phyloP scores from a whole-genome alignment of 2,113 vertebrate species.

The Hipposideros armiger region DNA sequence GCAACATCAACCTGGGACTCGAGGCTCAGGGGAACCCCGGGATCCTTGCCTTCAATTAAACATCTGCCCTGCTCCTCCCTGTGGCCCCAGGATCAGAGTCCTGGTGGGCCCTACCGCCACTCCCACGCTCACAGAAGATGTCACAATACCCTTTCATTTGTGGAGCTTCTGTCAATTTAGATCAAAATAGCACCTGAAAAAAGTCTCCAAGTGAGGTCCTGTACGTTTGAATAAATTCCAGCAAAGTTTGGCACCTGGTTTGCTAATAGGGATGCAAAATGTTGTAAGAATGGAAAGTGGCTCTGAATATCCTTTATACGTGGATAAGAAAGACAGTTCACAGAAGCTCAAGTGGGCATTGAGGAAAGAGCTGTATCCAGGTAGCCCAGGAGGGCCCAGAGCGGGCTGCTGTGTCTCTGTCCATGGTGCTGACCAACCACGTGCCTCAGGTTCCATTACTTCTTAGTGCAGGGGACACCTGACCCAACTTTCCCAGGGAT shows the following conservation, averaged over 20 bases:
- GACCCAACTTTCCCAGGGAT: background rate
- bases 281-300: background rate
- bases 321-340: background rate
- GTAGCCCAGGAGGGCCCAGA: rapidly evolving
- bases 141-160: background rate
- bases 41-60: constrained; percentile 54
- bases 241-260: background rate
- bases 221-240: background rate
- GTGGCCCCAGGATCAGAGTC: background rate
- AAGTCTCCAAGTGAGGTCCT: background rate
- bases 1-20: background rate
- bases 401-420: background rate
- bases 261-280: background rate
- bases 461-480: too few relatives aligned
- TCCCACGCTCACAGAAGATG: background rate
- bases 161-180: background rate
- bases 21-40: background rate
- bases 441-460: rapidly evolving
- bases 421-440: background rate
- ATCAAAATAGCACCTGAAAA: background rate
- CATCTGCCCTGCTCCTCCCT: constrained; percentile 7
- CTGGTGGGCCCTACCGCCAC: background rate
- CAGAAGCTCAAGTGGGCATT: rapidly evolving
- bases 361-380: background rate
- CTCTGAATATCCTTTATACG: background rate